Conservation (phyloP, 1,140 invertebrate species). For the Papilio polyxenes region DNA sequence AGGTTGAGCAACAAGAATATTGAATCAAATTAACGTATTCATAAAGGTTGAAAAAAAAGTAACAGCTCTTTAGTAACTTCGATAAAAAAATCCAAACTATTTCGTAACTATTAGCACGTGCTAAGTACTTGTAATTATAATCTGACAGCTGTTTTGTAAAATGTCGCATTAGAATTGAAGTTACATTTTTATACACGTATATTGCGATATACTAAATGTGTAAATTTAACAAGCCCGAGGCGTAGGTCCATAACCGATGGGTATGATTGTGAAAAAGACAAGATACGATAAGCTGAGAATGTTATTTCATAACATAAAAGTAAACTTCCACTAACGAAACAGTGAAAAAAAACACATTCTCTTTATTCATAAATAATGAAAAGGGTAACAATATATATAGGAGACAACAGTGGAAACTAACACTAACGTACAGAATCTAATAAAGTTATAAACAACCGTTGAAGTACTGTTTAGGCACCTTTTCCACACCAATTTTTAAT, state of each 20-base stretch:
- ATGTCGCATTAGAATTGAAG: neutral
- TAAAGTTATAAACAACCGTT: too few species aligned
- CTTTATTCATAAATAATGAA: too few species aligned
- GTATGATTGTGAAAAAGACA: neutral
- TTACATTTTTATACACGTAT: neutral
- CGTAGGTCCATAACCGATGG: neutral
- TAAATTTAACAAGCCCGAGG: neutral
- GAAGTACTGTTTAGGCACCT: too few species aligned
- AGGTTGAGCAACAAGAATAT: neutral
- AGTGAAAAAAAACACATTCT: too few species aligned
- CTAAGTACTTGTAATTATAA: constrained; percentile 3
- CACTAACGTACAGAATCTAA: too few species aligned
- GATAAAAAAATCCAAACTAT: neutral
- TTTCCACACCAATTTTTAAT: neutral
- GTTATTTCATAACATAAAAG: neutral
- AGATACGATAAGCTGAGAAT: neutral
- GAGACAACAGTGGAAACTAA: too few species aligned
- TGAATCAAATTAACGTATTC: neutral
- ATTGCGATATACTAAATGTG: neutral
- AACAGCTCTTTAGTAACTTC: neutral
- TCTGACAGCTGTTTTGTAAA: constrained; percentile 29
- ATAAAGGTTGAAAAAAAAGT: neutral
- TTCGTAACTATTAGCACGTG: constrained; percentile 19
- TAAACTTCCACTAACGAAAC: too few species aligned
- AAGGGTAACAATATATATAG: too few species aligned